Percentiles rank a stretch among this genome's conserved stretches.
These are phyloP conservation scores for Neosilurus hyrtlii DNA, from an alignment of 2,797 vertebrate genomes.

Conservation along the genomic window DNA sequence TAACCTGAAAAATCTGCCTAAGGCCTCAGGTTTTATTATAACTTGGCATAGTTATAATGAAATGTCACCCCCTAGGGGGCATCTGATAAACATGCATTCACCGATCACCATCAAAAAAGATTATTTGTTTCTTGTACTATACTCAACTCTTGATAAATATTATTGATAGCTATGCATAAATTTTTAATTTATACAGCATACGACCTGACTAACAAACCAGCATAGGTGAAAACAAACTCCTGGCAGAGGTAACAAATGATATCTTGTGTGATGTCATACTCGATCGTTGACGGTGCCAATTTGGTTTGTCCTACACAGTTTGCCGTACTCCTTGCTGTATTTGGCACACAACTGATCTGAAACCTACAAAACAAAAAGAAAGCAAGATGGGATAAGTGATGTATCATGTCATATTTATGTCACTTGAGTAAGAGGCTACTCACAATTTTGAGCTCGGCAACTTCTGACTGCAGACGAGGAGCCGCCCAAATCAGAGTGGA, in stretches of 20 bases:
- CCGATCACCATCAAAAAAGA: too few species aligned
- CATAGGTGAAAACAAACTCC: too few species aligned
- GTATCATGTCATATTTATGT: background rate
- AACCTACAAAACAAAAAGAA: slow-evolving; percentile 73
- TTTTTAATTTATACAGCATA: too few species aligned
- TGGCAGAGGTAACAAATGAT: slow-evolving; percentile 13
- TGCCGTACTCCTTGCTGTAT: slow-evolving; percentile 98
- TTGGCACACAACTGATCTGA: slow-evolving; percentile 96
- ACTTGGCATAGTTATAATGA: too few species aligned
- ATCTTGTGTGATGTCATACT: slow-evolving; percentile 69
- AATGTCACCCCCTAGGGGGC: too few species aligned
- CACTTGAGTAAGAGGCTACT: slow-evolving; percentile 62
- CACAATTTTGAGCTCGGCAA: slow-evolving; percentile 89
- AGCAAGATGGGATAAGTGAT: background rate
- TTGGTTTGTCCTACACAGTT: slow-evolving; percentile 95
- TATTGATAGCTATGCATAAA: too few species aligned
- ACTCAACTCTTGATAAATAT: too few species aligned
- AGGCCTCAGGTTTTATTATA: too few species aligned
- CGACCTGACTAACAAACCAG: too few species aligned
- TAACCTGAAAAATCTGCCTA: too few species aligned
- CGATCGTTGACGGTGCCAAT: slow-evolving; percentile 96
- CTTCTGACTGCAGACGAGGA: slow-evolving; percentile 91
- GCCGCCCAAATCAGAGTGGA: slow-evolving; percentile 97
- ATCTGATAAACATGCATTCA: too few species aligned
- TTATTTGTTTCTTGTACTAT: too few species aligned